Conservation (phyloP, 2,113 vertebrate genomes). For the Eubucco bourcierii region DNA sequence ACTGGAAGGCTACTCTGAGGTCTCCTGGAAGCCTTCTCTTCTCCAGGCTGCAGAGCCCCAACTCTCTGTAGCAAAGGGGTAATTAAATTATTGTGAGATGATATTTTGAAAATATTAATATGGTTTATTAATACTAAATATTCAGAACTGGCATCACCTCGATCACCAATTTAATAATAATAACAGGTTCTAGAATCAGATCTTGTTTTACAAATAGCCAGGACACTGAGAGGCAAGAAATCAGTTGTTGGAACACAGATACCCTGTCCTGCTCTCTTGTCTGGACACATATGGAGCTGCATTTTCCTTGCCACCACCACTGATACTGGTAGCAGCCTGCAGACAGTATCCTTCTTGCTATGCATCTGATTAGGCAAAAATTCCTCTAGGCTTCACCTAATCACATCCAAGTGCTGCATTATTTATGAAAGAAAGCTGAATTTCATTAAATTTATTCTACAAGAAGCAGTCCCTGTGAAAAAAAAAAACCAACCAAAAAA, state of each 20-base stretch:
- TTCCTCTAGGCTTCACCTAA: conserved; percentile 62
- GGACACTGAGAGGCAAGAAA: neutral
- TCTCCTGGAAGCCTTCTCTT: too few relatives aligned
- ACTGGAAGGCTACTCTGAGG: too few relatives aligned
- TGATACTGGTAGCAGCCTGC: conserved; percentile 37
- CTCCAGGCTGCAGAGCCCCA: too few relatives aligned
- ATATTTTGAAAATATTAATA: too few relatives aligned
- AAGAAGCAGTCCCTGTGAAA: conserved; percentile 28
- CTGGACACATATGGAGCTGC: neutral
- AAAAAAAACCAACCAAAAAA: neutral
- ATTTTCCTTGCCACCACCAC: conserved; percentile 23
- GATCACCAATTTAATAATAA: too few relatives aligned
- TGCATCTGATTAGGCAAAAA: conserved; percentile 63
- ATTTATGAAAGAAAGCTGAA: conserved; percentile 75
- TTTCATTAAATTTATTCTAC: conserved; percentile 63
- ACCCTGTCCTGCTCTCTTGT: neutral
- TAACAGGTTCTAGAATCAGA: too few relatives aligned
- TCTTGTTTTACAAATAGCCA: neutral
- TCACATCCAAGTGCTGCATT: conserved; percentile 66
- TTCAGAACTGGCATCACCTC: too few relatives aligned
- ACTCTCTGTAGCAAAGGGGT: too few relatives aligned
- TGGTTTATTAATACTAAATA: too few relatives aligned
- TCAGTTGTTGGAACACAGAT: neutral
- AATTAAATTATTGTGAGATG: too few relatives aligned
- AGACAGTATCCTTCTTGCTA: conserved; percentile 47